Evolutionary conservation across 2,888 invertebrate genomes (phyloP).

Genomic region (Tipula lateralis): DNA sequence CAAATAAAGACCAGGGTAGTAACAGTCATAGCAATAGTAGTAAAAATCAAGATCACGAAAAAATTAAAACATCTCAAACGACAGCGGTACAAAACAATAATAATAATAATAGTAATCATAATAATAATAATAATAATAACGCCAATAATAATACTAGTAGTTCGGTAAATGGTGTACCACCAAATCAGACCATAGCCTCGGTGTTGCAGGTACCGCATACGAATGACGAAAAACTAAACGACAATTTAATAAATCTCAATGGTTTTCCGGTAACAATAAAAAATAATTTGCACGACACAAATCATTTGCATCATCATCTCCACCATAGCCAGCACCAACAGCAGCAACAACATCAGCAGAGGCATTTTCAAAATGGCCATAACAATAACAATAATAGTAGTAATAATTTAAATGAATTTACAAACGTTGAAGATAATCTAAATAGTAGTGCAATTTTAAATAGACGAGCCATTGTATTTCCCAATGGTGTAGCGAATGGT

Average conservation of each 20-base stretch:
- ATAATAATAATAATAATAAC: conserved; percentile 19
- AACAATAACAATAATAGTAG: not conserved
- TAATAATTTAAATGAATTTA: conserved; percentile 32
- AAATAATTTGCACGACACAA: not conserved
- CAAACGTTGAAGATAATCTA: conserved; percentile 29
- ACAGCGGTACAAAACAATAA: not conserved
- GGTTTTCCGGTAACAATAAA: not conserved
- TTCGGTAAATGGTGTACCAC: not conserved
- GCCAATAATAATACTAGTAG: not conserved
- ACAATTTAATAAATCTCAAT: conserved; percentile 12
- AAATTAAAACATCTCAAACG: conserved; percentile 5
- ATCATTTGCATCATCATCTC: conserved; percentile 33
- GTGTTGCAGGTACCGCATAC: not conserved
- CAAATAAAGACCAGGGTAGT: conserved; percentile 45
- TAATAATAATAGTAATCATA: not conserved
- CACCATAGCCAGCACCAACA: conserved; percentile 32
- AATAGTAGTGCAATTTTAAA: conserved; percentile 31
- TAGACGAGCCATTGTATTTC: conserved; percentile 31
- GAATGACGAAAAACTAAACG: not conserved
- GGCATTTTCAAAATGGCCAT: conserved; percentile 34
- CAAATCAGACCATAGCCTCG: not conserved
- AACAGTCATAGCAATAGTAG: not conserved
- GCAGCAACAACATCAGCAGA: conserved; percentile 36
- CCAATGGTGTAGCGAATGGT: conserved; percentile 31
- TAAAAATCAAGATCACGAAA: conserved; percentile 27